Evolutionary conservation across 2,113 vertebrate species (phyloP).

Genomic region (Nanorana parkeri): DNA sequence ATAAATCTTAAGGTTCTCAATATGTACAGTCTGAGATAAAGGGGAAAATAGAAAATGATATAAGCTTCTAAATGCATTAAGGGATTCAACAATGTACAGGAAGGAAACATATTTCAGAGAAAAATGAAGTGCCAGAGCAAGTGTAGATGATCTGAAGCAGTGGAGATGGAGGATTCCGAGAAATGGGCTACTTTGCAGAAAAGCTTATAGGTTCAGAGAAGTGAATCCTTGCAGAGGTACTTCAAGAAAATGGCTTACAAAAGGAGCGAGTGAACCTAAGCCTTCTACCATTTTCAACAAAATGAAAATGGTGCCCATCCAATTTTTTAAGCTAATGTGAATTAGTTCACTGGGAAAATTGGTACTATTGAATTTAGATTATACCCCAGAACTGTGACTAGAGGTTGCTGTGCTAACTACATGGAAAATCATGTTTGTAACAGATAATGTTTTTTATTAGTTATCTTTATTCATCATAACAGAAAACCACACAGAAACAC

Average conservation of each 20-base stretch:
- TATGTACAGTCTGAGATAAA: conserved; percentile 17
- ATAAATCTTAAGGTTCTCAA: conserved; percentile 13
- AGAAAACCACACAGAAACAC: no score
- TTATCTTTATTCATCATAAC: no score
- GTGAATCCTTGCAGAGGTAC: not conserved
- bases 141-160: conserved; percentile 31
- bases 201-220: conserved; percentile 20
- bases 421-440: no score
- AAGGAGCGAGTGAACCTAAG: not conserved
- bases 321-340: not conserved
- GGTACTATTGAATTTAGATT: no score
- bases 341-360: no score
- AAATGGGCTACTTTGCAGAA: conserved; percentile 22
- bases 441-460: no score
- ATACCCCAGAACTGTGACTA: no score
- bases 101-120: conserved; percentile 27
- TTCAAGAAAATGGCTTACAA: not conserved
- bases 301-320: not conserved
- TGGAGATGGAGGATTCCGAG: conserved; percentile 10
- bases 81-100: conserved; percentile 25
- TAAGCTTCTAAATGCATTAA: conserved; percentile 25
- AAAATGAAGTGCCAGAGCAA: conserved; percentile 25
- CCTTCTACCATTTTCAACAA: not conserved
- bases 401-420: no score
- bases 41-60: conserved; percentile 4